Evolutionary conservation across 1,140 invertebrate genomes (phyloP), one percentile per base, ranked within the genome.

Genomic region (Amyelois transitella): DNA sequence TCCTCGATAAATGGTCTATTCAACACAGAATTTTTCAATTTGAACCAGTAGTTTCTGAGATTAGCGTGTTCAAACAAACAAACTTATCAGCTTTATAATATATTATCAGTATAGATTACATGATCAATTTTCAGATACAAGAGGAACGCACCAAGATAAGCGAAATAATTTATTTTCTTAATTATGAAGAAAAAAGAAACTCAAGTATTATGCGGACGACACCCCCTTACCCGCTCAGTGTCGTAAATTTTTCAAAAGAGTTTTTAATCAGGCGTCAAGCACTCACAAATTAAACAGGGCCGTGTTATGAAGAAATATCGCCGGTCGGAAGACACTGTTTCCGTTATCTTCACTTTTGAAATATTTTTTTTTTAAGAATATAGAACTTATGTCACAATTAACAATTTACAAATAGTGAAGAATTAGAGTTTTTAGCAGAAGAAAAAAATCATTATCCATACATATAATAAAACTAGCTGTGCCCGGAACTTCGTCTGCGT

Each of bases 281-380:
- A 83, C 86, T 87, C 86, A 81, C 82, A 87, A 87, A 87, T 87
- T 86, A 87, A 87, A 83, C 82, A 83, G 76, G 71, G 75, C 61
- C 62, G 76, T 76, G 76, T 85, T 87, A 86, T 86, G 75, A 87
- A 84, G 81, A 86, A 83, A 84, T 79, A 85, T 76, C 57, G 76
- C 72, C 60, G 57, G 60, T 55, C 60, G 55, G 43, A 32, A 1
- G 6, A 25, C 56, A 14, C 22, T 48, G 77, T 77, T 62, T 77
- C 75, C 84, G n/a, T 19, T 45, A 18, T 43, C 38, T 17, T 4
- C 6, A n/a, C 10, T 24, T 18, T 2, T 6, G 20, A 24, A 10
- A 45, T 22, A 53, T 7, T 10, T n/a, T 50, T 14, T 52, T 8
- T 20, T 24, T 24, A 24, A 5, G 8, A 24, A 24, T 5, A 3